Percentiles rank a stretch among this genome's conserved stretches.
phyloP scores from a whole-genome alignment of 2,113 vertebrate genomes.

The Psilopsiagon aurifrons region DNA sequence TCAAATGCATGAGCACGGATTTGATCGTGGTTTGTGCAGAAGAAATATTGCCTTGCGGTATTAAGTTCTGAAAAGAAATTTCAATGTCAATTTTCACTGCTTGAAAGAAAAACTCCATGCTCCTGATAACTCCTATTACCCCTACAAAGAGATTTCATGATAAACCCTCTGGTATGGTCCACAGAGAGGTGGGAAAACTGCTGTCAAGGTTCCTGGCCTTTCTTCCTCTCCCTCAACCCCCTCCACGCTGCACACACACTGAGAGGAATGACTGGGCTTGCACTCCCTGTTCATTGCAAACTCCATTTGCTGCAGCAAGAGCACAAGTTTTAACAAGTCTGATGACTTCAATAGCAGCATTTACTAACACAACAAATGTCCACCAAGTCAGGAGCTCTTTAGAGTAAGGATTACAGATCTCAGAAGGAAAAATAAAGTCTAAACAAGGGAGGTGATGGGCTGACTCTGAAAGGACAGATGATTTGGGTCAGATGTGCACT shows the following conservation, averaged over 20 bases:
- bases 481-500: slow-evolving; percentile 55
- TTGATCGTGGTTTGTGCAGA: neutral
- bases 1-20: neutral
- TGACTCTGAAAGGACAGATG: slow-evolving; percentile 54
- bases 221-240: neutral
- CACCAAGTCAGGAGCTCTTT: slow-evolving; percentile 44
- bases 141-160: neutral
- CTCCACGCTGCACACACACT: neutral
- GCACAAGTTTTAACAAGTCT: slow-evolving; percentile 63
- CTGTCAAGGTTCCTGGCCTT: neutral
- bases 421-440: slow-evolving; percentile 47
- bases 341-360: slow-evolving; percentile 44
- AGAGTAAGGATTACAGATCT: slow-evolving; percentile 53
- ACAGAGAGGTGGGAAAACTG: neutral
- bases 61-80: slow-evolving; percentile 21
- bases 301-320: neutral
- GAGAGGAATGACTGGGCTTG: neutral
- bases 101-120: neutral
- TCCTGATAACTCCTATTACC: neutral
- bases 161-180: neutral
- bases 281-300: neutral
- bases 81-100: neutral
- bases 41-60: neutral
- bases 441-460: slow-evolving; percentile 47
- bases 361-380: slow-evolving; percentile 53